These are phyloP conservation scores for Drosophila pseudoobscura DNA, from an alignment of 1,140 invertebrate genomes.

Conservation along the genomic window DNA sequence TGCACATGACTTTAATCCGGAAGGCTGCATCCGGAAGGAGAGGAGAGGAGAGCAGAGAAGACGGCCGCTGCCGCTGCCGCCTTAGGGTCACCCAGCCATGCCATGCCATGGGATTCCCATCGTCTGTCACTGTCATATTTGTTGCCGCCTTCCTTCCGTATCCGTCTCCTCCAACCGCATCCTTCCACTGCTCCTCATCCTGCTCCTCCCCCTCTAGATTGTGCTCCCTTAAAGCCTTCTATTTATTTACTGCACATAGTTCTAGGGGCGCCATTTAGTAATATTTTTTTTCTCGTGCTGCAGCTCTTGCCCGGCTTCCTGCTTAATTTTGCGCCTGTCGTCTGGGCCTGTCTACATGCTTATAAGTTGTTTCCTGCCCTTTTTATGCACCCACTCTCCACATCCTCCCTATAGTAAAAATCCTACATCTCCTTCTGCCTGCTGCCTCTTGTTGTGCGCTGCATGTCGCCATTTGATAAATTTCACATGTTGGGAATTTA, in stretches of 20 bases:
- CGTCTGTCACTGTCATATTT: constrained; percentile 75
- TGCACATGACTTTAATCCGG: constrained; percentile 78
- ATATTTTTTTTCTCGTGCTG: constrained; percentile 26
- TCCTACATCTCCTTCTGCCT: background rate
- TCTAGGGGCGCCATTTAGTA: constrained; percentile 14
- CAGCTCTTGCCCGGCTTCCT: constrained; percentile 48
- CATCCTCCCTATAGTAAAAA: background rate
- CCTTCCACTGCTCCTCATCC: background rate
- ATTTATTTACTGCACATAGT: constrained; percentile 54
- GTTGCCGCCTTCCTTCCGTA: constrained; percentile 24
- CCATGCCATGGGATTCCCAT: constrained; percentile 26
- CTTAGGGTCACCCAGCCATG: constrained; percentile 27
- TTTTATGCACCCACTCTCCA: background rate
- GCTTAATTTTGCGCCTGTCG: constrained; percentile 74
- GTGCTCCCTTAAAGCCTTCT: constrained; percentile 61
- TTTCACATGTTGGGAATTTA: constrained; percentile 75
- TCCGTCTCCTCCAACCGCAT: background rate
- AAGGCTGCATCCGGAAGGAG: constrained; percentile 58
- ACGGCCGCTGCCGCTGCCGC: constrained; percentile 35
- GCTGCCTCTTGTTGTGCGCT: constrained; percentile 34
- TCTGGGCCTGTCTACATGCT: constrained; percentile 75
- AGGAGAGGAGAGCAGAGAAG: background rate
- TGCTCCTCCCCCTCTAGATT: background rate
- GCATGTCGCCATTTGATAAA: constrained; percentile 73
- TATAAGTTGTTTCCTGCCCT: constrained; percentile 75